Conservation (phyloP, 92 coral and sea anemone genomes). For the Phenganax stokvisi region DNA sequence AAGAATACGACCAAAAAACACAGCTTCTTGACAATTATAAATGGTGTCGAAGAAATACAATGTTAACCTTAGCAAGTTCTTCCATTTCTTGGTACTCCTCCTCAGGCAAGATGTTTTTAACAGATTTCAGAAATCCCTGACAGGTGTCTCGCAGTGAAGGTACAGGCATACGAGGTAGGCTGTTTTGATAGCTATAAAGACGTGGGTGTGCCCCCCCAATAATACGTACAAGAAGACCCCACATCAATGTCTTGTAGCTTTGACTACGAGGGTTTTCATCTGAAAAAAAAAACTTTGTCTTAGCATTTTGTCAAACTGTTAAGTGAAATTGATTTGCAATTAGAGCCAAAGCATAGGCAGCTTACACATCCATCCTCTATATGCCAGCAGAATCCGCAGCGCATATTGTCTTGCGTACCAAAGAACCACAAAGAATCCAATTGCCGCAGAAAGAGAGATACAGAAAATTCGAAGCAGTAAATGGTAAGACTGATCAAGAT, state of each 20-base stretch:
- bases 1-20: background rate
- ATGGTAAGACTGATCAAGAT: slow-evolving; percentile 72
- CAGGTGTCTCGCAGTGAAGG: slow-evolving; percentile 77
- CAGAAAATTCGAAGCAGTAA: slow-evolving; percentile 67
- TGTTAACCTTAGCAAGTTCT: slow-evolving; percentile 65
- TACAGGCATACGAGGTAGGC: slow-evolving; percentile 95
- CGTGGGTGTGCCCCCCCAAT: slow-evolving; percentile 82
- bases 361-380: slow-evolving; percentile 99
- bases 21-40: background rate
- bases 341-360: slow-evolving; percentile 1
- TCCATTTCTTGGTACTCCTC: slow-evolving; percentile 81
- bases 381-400: slow-evolving; percentile 72
- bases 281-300: slow-evolving; percentile 9
- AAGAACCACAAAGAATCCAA: slow-evolving; percentile 71
- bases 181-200: slow-evolving; percentile 86
- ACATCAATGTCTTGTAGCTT: slow-evolving; percentile 68
- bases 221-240: slow-evolving; percentile 79
- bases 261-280: slow-evolving; percentile 93
- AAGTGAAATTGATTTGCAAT: background rate
- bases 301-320: background rate
- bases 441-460: slow-evolving; percentile 61
- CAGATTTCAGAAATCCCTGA: slow-evolving; percentile 63
- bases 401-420: slow-evolving; percentile 79
- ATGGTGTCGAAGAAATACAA: background rate
- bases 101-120: slow-evolving; percentile 61